Conservation (phyloP, 2,797 vertebrate genomes). For the Lepus oiostolus region DNA sequence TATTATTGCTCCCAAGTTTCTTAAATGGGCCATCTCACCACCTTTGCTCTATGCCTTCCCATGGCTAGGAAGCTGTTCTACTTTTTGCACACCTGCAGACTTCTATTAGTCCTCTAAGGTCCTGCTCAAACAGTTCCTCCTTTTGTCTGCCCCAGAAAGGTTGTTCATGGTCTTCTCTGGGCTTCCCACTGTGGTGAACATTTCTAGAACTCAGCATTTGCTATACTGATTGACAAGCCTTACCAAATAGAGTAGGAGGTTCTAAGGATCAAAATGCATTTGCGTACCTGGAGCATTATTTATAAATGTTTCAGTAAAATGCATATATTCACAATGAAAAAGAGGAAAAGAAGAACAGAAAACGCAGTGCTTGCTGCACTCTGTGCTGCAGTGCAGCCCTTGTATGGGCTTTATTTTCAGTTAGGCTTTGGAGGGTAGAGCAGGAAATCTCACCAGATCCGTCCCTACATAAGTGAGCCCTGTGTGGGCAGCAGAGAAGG, state of each 20-base stretch:
- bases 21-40: neutral
- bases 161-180: neutral
- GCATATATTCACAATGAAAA: neutral
- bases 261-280: neutral
- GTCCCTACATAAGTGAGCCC: neutral
- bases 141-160: neutral
- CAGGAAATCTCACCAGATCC: neutral
- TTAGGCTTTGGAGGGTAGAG: neutral
- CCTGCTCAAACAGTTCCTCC: neutral
- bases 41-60: neutral
- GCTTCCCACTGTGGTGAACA: neutral
- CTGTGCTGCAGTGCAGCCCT: neutral
- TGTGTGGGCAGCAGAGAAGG: neutral
- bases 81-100: neutral
- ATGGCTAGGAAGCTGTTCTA: neutral
- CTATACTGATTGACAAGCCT: neutral
- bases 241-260: neutral
- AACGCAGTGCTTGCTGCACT: neutral
- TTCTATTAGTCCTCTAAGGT: neutral
- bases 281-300: neutral
- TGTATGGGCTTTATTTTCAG: conserved; percentile 12
- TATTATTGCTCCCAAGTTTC: neutral
- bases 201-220: neutral
- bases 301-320: conserved; percentile 38
- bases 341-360: neutral